phyloP scores from a whole-genome alignment of 2,888 invertebrate species.

The Tetanocera ferruginea region DNA sequence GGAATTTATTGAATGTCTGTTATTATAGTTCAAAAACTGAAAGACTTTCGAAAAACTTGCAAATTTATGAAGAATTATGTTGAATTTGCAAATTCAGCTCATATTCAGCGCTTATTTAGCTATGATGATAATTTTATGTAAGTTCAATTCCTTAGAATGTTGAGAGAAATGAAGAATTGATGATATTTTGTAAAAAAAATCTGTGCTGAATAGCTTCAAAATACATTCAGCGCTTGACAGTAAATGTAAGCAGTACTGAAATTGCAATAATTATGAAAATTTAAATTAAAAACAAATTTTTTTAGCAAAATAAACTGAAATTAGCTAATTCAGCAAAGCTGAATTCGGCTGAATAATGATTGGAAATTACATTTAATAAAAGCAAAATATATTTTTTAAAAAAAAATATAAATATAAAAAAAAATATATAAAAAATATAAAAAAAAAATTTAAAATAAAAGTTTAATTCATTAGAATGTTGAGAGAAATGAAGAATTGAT shows the following conservation, averaged over 20 bases:
- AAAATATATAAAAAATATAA: too few species aligned
- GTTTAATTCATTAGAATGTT: conserved; percentile 15
- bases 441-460: too few species aligned
- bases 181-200: not conserved
- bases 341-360: too few species aligned
- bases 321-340: too few species aligned
- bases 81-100: not conserved
- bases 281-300: too few species aligned
- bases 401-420: too few species aligned
- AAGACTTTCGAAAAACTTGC: not conserved
- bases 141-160: conserved; percentile 15
- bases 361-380: too few species aligned
- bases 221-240: too few species aligned
- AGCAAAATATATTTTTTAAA: too few species aligned
- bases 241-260: too few species aligned
- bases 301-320: too few species aligned
- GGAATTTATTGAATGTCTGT: conserved; percentile 43
- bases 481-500: not conserved
- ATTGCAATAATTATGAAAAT: too few species aligned
- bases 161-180: not conserved
- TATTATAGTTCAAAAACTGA: not conserved
- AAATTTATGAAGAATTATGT: not conserved
- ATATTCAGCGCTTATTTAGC: not conserved
- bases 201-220: not conserved
- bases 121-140: not conserved